Evolutionary conservation across 2,888 invertebrate species (phyloP).

Genomic region (Lycia hirtaria): DNA sequence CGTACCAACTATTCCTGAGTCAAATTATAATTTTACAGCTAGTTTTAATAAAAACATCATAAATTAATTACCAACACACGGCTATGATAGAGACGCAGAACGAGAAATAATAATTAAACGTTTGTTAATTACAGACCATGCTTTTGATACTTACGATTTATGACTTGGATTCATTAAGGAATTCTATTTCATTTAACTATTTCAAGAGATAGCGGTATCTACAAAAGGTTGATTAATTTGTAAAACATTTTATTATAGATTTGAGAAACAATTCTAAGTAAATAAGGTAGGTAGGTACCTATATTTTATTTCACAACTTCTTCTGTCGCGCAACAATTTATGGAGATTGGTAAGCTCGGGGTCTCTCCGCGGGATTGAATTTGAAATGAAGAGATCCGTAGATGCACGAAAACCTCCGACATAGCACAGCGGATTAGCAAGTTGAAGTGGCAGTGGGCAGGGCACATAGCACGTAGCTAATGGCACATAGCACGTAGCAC

Average conservation of each 20-base stretch:
- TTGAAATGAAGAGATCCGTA: too few relatives aligned
- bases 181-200: slow-evolving; percentile 43
- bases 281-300: neutral
- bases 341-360: too few relatives aligned
- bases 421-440: too few relatives aligned
- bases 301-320: neutral
- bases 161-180: slow-evolving; percentile 45
- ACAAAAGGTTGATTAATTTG: slow-evolving; percentile 45
- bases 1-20: too few relatives aligned
- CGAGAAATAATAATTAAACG: slow-evolving; percentile 32
- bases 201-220: slow-evolving; percentile 46
- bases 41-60: neutral
- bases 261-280: neutral
- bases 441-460: too few relatives aligned
- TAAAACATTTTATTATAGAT: slow-evolving; percentile 49
- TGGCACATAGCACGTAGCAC: too few relatives aligned
- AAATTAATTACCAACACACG: neutral
- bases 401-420: too few relatives aligned
- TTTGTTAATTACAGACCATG: slow-evolving; percentile 23
- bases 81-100: slow-evolving; percentile 32
- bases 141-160: slow-evolving; percentile 34
- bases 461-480: too few relatives aligned
- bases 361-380: too few relatives aligned
- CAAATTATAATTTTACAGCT: too few relatives aligned
- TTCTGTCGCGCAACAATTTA: too few relatives aligned